phyloP scores from a whole-genome alignment of 2,797 vertebrate genomes.

The Hoplostethus mediterraneus region DNA sequence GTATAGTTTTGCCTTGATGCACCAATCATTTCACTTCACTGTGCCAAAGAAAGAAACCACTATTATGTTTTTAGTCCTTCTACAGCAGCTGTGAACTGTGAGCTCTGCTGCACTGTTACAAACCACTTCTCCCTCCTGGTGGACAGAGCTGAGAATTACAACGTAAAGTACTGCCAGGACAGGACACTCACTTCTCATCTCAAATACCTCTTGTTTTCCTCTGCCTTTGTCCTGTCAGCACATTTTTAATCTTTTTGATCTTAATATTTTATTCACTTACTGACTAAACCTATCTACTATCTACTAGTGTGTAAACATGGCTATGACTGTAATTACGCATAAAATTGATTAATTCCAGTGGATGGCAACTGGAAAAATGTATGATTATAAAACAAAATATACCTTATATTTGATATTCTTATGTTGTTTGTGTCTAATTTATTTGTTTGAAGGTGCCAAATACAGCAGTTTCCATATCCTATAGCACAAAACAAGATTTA shows the following conservation, averaged over 20 bases:
- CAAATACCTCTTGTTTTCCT: neutral
- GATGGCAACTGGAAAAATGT: conserved; percentile 19
- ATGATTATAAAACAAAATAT: conserved; percentile 18
- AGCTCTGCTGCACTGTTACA: conserved; percentile 17
- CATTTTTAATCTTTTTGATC: neutral
- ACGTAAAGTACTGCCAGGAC: neutral
- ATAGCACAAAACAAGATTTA: no score
- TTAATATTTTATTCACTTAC: neutral
- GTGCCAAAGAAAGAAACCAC: conserved; percentile 31
- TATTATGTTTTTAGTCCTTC: neutral
- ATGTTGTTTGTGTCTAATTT: conserved; percentile 10
- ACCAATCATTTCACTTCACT: conserved; percentile 11
- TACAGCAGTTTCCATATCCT: no score
- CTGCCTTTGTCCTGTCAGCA: conserved; percentile 2
- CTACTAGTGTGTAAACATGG: neutral
- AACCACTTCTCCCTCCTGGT: conserved; percentile 68
- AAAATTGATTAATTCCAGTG: neutral
- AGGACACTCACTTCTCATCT: neutral
- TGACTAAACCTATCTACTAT: neutral
- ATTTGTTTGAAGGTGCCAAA: neutral
- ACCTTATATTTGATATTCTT: conserved; percentile 1
- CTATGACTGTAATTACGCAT: conserved; percentile 2
- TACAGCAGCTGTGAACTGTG: conserved; percentile 12
- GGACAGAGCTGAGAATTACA: conserved; percentile 54
- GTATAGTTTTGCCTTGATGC: neutral